Evolutionary conservation across 35 echinoderm and acorn worm species (phyloP).

Genomic region (Acanthaster planci): DNA sequence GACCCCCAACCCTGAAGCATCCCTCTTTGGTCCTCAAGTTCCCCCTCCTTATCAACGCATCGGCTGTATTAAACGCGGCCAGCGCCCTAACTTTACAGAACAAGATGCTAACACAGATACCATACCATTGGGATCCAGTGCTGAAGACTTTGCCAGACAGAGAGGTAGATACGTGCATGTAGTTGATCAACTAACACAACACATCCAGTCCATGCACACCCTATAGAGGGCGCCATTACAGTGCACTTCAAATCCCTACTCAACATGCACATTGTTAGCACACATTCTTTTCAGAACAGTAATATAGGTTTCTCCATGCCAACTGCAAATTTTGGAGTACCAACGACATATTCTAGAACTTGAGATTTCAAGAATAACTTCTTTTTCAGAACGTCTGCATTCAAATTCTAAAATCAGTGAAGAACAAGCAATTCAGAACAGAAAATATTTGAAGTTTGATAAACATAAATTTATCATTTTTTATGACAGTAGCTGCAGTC

Average conservation of each 20-base stretch:
- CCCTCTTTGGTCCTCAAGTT: background rate
- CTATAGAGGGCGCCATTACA: background rate
- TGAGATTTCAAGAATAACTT: too few species aligned
- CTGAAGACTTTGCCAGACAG: slow-evolving; percentile 8
- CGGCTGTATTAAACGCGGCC: background rate
- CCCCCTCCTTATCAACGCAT: background rate
- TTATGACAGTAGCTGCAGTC: too few species aligned
- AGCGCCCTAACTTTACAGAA: background rate
- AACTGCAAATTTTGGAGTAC: too few species aligned
- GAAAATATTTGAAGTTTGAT: too few species aligned
- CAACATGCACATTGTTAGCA: background rate
- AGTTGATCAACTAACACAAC: background rate
- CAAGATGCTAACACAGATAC: background rate
- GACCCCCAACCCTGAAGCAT: background rate
- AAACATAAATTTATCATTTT: too few species aligned
- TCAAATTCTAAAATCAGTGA: too few species aligned
- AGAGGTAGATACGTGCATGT: background rate
- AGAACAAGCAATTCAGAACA: too few species aligned
- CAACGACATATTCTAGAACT: too few species aligned
- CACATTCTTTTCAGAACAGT: background rate
- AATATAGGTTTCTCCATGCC: too few species aligned
- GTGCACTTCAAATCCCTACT: background rate
- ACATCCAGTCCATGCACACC: background rate
- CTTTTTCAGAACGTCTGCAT: too few species aligned
- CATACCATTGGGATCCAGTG: background rate